phyloP scores from a whole-genome alignment of 1,140 invertebrate genomes.

The Drosophila erecta region DNA sequence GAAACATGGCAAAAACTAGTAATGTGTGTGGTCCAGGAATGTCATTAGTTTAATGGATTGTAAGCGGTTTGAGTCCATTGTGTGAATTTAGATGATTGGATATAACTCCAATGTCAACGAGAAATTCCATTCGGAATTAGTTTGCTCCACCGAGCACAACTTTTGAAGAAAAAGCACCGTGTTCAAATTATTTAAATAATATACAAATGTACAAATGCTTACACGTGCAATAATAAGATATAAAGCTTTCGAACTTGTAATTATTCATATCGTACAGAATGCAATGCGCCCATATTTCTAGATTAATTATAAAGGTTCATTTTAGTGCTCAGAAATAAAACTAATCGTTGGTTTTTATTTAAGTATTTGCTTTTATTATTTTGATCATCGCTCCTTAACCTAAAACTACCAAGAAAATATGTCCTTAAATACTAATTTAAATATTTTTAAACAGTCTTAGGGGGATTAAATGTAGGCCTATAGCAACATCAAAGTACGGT shows the following conservation, averaged over 20 bases:
- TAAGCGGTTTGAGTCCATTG: conserved; percentile 34
- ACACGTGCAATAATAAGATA: too few relatives aligned
- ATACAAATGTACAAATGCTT: too few relatives aligned
- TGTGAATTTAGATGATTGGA: conserved; percentile 10
- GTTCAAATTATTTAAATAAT: too few relatives aligned
- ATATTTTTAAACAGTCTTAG: conserved; percentile 68
- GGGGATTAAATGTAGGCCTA: conserved; percentile 27
- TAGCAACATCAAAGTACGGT: conserved; percentile 13
- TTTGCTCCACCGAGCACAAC: too few relatives aligned
- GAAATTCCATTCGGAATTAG: not conserved
- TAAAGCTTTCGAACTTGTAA: too few relatives aligned
- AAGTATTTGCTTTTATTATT: conserved; percentile 53
- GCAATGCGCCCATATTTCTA: too few relatives aligned
- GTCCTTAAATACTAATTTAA: conserved; percentile 22
- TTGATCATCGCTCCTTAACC: conserved; percentile 11
- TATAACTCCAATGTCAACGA: not conserved
- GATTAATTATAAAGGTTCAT: too few relatives aligned
- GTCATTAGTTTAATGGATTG: conserved; percentile 52
- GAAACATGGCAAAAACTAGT: conserved; percentile 35
- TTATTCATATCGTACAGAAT: too few relatives aligned
- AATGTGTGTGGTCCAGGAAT: conserved; percentile 60
- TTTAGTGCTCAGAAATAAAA: not conserved
- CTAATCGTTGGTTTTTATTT: not conserved
- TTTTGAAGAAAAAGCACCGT: too few relatives aligned
- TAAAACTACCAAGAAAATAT: conserved; percentile 7